Evolutionary conservation across 2,888 invertebrate genomes (phyloP).

Genomic region (Antitype chi): DNA sequence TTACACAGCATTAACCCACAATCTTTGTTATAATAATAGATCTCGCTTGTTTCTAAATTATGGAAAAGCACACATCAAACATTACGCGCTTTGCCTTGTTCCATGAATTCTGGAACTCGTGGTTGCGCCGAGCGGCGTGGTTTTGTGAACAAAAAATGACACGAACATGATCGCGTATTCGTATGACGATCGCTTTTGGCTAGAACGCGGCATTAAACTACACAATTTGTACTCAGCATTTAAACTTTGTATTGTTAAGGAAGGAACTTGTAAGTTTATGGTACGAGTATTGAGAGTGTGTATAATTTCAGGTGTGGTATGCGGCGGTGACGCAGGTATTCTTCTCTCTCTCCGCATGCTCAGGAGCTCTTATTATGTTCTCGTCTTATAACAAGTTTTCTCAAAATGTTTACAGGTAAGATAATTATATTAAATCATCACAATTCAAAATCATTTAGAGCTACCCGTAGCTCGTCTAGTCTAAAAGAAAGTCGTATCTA

Average conservation of each 20-base stretch:
- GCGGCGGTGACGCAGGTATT: slow-evolving; percentile 95
- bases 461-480: not conserved
- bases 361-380: slow-evolving; percentile 95
- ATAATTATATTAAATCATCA: slow-evolving; percentile 5
- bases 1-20: not conserved
- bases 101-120: not conserved
- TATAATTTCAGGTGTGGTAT: slow-evolving; percentile 92
- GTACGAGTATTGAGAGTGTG: not conserved
- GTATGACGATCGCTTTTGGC: not conserved
- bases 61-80: not conserved
- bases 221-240: not conserved
- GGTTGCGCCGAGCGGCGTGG: not conserved
- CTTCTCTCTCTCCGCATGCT: slow-evolving; percentile 94
- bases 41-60: not conserved
- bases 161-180: not conserved
- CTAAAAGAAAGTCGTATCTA: too few relatives aligned
- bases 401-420: slow-evolving; percentile 93
- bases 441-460: not conserved
- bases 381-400: slow-evolving; percentile 94
- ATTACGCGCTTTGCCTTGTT: not conserved
- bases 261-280: not conserved
- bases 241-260: not conserved
- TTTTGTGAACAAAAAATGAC: not conserved
- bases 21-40: not conserved
- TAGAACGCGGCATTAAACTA: not conserved